These are phyloP conservation scores for Drosophila varians DNA, from an alignment of 1,140 invertebrate species.

Conservation along the genomic window DNA sequence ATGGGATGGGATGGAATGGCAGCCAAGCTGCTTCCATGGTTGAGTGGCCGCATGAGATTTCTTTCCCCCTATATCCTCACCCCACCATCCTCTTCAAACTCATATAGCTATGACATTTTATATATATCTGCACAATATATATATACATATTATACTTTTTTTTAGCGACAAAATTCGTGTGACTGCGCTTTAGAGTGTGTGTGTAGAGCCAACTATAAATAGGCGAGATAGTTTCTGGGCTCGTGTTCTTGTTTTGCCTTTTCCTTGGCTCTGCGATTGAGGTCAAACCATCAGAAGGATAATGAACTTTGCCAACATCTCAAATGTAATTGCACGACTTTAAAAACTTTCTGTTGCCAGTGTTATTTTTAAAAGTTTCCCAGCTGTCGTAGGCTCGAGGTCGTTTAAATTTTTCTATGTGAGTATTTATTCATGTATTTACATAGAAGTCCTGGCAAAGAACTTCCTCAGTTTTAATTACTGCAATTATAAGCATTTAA, in stretches of 20 bases:
- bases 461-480: constrained; percentile 25
- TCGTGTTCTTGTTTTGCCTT: constrained; percentile 53
- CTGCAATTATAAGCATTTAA: constrained; percentile 36
- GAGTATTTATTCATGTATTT: constrained; percentile 42
- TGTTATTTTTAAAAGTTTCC: constrained; percentile 31
- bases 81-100: constrained; percentile 7
- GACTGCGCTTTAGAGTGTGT: constrained; percentile 3
- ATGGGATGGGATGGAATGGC: constrained; percentile 26
- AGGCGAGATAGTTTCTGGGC: constrained; percentile 70
- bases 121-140: not conserved
- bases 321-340: constrained; percentile 57
- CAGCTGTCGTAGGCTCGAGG: constrained; percentile 9
- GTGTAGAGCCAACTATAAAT: constrained; percentile 61
- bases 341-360: constrained; percentile 43
- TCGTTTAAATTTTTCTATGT: not conserved
- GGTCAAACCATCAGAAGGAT: constrained; percentile 71
- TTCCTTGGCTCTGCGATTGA: constrained; percentile 58
- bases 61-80: not conserved
- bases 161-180: constrained; percentile 37
- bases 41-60: constrained; percentile 40
- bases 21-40: constrained; percentile 35
- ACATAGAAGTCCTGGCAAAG: constrained; percentile 9
- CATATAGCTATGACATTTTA: constrained; percentile 31
- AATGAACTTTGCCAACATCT: constrained; percentile 70
- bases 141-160: not conserved